Percentiles rank a stretch among this genome's conserved stretches.
These are phyloP conservation scores for Umimayanthus chanpuru DNA, from an alignment of 92 coral and sea anemone genomes.

Conservation along the genomic window DNA sequence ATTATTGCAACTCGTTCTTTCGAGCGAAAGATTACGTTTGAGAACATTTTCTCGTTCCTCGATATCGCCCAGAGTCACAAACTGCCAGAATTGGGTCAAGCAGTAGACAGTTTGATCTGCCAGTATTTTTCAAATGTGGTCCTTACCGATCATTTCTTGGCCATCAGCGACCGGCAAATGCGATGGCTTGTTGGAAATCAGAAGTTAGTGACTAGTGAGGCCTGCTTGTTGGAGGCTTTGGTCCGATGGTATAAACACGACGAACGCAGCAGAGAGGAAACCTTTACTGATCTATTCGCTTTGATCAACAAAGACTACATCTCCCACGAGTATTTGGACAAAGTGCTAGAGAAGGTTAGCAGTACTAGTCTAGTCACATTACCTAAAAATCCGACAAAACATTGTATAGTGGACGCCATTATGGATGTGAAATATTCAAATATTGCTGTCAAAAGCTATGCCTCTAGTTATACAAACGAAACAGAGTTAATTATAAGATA, in stretches of 20 bases:
- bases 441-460: background rate
- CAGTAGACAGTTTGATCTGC: background rate
- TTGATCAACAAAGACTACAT: background rate
- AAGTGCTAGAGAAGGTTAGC: background rate
- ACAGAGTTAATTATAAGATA: background rate
- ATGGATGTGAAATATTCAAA: background rate
- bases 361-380: background rate
- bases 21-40: background rate
- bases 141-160: background rate
- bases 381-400: background rate
- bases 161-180: background rate
- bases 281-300: conserved; percentile 1
- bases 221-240: conserved; percentile 13
- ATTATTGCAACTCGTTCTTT: background rate
- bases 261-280: background rate
- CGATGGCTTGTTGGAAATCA: conserved; percentile 8
- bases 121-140: background rate
- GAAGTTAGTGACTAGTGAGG: conserved; percentile 3
- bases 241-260: conserved; percentile 26
- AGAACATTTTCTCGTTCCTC: background rate
- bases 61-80: background rate
- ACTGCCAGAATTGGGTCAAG: background rate
- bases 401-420: background rate
- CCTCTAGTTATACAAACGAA: background rate
- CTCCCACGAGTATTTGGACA: background rate